Base-by-base conservation (phyloP, 2,113 vertebrate genomes). In the Oriolus oriolus region DNA sequence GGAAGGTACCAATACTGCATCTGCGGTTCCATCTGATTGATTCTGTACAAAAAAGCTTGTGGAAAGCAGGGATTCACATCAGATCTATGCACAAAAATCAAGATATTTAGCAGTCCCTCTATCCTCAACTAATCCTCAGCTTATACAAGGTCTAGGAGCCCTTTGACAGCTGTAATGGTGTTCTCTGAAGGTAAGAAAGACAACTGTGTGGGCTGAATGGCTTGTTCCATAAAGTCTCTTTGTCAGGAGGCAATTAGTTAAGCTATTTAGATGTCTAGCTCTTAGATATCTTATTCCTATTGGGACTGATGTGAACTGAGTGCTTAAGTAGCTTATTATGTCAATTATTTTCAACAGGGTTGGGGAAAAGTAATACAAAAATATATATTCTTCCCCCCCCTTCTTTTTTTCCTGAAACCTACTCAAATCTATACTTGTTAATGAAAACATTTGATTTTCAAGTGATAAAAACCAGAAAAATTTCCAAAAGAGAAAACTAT, bases 221-320 rank as follows among this genome's bases (percentile, higher is more conserved):
- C 16, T 74, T 93, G 68, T 52, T 87, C 80, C 56, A 53, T 53
- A 31, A 91, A 68, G 26, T 57, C 15, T 84, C 37, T 78, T 59
- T 87, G 70, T 89, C 93, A 95, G 69, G 54, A 93, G 44, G 41
- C n/a, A 95, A 90, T 95, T 87, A 94, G 39, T 75, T 79, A 52
- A 59, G 57, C 52, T 92, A 71, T 95, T 91, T 84, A 82, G 57
- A 60, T 75, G 84, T 91, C 74, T 91, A 52, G 35, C 24, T 81
- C 42, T 75, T 84, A 66, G 64, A 82, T 52, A 28, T 31, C 56
- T 87, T 84, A 84, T 78, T 93, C 56, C 27, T 60, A 9, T 19
- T 13, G 56, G 61, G 64, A 81, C 3, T 66, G 47, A 75, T 63
- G 65, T 8, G 91, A 91, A 26, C 16, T 17, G 45, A 95, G 52